phyloP scores from a whole-genome alignment of 2,797 vertebrate species.

The Parauchenoglanis punctatus region DNA sequence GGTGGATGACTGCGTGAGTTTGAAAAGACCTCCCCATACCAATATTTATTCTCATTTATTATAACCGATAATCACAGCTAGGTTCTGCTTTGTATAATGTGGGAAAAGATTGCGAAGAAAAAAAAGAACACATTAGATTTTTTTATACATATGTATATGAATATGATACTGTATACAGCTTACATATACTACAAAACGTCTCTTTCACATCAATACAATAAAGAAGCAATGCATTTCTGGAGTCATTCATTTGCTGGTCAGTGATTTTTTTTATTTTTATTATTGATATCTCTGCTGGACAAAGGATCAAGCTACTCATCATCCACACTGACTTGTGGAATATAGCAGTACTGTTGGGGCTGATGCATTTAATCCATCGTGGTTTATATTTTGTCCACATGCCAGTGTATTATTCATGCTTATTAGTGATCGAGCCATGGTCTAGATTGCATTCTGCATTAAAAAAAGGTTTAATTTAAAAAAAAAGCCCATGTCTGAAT shows the following conservation, averaged over 20 bases:
- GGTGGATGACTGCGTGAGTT: slow-evolving; percentile 53
- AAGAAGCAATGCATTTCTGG: slow-evolving; percentile 61
- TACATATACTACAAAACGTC: slow-evolving; percentile 72
- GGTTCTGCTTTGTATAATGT: slow-evolving; percentile 75
- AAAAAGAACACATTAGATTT: slow-evolving; percentile 62
- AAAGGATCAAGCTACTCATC: background rate
- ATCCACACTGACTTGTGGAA: background rate
- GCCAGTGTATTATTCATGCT: background rate
- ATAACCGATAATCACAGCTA: slow-evolving; percentile 68
- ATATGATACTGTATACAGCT: slow-evolving; percentile 76
- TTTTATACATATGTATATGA: slow-evolving; percentile 73
- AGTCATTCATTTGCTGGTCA: slow-evolving; percentile 37
- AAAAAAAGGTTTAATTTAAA: background rate
- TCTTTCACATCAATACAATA: slow-evolving; percentile 76
- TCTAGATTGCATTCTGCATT: background rate
- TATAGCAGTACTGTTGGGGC: background rate
- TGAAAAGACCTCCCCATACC: slow-evolving; percentile 73
- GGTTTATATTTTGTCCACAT: background rate
- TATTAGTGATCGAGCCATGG: background rate
- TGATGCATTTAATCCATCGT: background rate
- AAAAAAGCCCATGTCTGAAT: background rate
- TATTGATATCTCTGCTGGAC: background rate
- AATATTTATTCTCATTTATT: slow-evolving; percentile 70
- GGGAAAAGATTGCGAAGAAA: slow-evolving; percentile 66
- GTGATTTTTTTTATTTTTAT: background rate